Conservation (phyloP, 2,888 invertebrate species). For the Leptura quadrifasciata region DNA sequence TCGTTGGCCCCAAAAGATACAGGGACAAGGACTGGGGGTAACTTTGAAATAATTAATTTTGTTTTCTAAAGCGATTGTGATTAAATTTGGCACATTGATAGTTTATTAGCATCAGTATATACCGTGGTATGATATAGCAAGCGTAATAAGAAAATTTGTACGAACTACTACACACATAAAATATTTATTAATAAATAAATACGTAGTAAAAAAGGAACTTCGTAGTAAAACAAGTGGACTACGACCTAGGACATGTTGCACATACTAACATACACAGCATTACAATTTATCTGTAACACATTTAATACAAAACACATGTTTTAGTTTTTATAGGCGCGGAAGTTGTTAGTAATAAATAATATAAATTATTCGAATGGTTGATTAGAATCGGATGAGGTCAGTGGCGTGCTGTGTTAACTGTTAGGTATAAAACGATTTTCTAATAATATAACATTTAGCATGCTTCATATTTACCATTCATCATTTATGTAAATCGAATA, state of each 20-base stretch:
- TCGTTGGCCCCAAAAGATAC: too few species aligned
- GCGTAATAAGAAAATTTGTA: too few species aligned
- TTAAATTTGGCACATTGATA: too few species aligned
- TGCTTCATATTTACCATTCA: too few species aligned
- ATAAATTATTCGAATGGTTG: constrained; percentile 8
- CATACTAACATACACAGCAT: neutral
- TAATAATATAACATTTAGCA: too few species aligned
- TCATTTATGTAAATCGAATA: too few species aligned
- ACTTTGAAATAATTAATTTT: too few species aligned
- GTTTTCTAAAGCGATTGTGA: too few species aligned
- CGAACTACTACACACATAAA: neutral
- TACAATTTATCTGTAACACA: constrained; percentile 24
- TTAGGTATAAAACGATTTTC: too few species aligned
- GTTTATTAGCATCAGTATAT: too few species aligned
- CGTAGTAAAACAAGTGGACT: neutral
- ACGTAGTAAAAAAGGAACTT: neutral
- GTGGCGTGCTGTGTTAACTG: neutral
- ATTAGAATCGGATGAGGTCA: constrained; percentile 23
- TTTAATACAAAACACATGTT: constrained; percentile 23
- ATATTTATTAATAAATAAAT: neutral
- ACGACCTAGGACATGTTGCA: neutral
- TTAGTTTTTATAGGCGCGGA: constrained; percentile 26
- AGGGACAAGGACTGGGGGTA: too few species aligned
- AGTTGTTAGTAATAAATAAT: constrained; percentile 37
- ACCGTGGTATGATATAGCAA: too few species aligned